These are phyloP conservation scores for Dilophus febrilis DNA, from an alignment of 2,888 invertebrate genomes.

Conservation along the genomic window DNA sequence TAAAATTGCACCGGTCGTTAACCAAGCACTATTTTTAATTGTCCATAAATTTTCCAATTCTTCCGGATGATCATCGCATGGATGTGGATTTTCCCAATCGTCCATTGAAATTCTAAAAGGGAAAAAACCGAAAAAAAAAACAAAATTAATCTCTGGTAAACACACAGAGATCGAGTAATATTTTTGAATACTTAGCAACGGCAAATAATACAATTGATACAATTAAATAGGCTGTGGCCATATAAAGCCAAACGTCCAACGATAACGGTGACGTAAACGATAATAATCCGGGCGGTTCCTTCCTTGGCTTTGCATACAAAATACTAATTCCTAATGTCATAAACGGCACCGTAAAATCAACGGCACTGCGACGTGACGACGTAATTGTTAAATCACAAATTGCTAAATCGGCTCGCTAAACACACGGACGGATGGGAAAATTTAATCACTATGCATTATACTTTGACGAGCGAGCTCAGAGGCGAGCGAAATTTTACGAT, in stretches of 20 bases:
- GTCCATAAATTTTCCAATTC: constrained; percentile 79
- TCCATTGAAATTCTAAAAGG: constrained; percentile 64
- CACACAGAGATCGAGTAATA: background rate
- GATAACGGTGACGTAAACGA: constrained; percentile 72
- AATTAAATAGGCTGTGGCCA: constrained; percentile 60
- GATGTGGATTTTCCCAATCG: constrained; percentile 89
- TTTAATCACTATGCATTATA: background rate
- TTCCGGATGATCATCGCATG: constrained; percentile 66
- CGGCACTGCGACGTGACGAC: constrained; percentile 59
- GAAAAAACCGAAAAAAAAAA: too few relatives aligned
- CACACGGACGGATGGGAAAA: constrained; percentile 12
- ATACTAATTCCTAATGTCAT: constrained; percentile 79
- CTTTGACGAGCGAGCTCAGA: background rate
- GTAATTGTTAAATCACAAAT: constrained; percentile 87
- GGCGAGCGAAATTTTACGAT: background rate
- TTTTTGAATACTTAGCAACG: constrained; percentile 44
- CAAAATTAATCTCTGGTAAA: too few relatives aligned
- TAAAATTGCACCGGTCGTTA: constrained; percentile 80
- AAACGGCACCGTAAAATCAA: constrained; percentile 85
- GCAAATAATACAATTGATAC: constrained; percentile 61
- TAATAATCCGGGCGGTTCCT: constrained; percentile 60
- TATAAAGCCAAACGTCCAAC: constrained; percentile 68
- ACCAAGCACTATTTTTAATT: constrained; percentile 79
- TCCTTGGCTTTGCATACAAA: constrained; percentile 55
- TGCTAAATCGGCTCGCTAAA: constrained; percentile 75